These are phyloP conservation scores for Aplysina aerophoba DNA, from an alignment of 37 sponge, comb jelly and placozoan genomes.

Conservation along the genomic window DNA sequence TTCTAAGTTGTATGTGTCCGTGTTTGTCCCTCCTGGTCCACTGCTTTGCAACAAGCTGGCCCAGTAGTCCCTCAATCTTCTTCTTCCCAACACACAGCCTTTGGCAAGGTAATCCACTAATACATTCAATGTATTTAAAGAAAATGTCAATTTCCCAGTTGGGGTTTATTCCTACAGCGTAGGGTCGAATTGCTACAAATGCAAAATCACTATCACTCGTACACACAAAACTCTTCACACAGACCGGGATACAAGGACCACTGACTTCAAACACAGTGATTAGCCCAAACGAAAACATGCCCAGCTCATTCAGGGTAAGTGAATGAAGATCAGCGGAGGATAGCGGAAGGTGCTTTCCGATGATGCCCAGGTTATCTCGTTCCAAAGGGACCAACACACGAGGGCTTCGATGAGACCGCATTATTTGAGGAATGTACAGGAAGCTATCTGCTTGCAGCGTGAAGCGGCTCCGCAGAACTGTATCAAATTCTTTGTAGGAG, in stretches of 20 bases:
- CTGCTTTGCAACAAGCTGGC: not conserved
- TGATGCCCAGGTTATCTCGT: not conserved
- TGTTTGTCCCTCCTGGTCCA: conserved; percentile 16
- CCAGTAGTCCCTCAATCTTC: not conserved
- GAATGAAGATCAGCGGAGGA: conserved; percentile 16
- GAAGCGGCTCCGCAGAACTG: conserved; percentile 30
- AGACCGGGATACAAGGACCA: conserved; percentile 64
- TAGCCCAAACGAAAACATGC: conserved; percentile 12
- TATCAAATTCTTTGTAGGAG: conserved; percentile 47
- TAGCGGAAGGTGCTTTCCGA: conserved; percentile 4
- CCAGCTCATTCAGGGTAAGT: conserved; percentile 39
- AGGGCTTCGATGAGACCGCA: conserved; percentile 4
- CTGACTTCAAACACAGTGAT: conserved; percentile 59
- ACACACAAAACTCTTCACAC: conserved; percentile 2
- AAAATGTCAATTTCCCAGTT: conserved; percentile 52
- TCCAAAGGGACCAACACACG: not conserved
- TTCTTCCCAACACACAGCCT: conserved; percentile 26
- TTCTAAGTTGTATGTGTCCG: not conserved
- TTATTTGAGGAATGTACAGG: conserved; percentile 60
- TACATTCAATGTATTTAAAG: conserved; percentile 57
- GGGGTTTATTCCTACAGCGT: conserved; percentile 62
- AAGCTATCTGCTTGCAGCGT: conserved; percentile 40
- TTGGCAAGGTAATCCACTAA: conserved; percentile 56
- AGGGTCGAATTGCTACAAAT: conserved; percentile 23
- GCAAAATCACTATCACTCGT: conserved; percentile 17